Percentiles rank a stretch among this genome's conserved stretches.
Conservation (phyloP, 2,113 vertebrate genomes). For the Scopus umbretta region DNA sequence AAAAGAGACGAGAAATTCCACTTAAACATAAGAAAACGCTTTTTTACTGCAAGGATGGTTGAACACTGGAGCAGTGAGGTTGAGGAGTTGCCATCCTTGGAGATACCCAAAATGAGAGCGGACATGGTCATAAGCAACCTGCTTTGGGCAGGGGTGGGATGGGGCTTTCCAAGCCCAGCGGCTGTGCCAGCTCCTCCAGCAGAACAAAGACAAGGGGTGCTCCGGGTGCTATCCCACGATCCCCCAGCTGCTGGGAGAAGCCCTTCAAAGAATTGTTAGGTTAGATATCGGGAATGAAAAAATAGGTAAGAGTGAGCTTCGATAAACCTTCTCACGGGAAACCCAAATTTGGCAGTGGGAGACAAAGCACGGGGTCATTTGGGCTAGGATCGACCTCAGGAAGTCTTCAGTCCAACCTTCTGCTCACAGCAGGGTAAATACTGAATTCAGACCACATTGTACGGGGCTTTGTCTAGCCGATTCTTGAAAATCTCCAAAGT, state of each 20-base stretch:
- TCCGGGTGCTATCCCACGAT: rapidly evolving
- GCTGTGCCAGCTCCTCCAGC: background rate
- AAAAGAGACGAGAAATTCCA: background rate
- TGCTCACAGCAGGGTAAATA: background rate
- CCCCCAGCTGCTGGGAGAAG: background rate
- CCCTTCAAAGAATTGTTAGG: background rate
- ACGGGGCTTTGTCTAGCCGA: background rate
- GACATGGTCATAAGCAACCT: background rate
- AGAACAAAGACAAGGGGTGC: background rate
- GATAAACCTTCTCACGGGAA: background rate
- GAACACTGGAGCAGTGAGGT: background rate
- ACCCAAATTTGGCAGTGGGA: background rate
- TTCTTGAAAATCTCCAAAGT: background rate
- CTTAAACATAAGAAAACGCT: background rate
- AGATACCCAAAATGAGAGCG: background rate
- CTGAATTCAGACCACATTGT: rapidly evolving
- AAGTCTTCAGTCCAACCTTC: background rate
- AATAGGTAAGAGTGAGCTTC: background rate
- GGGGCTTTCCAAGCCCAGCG: background rate
- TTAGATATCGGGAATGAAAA: background rate
- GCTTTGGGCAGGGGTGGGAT: background rate
- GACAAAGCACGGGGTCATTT: background rate
- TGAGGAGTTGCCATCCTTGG: background rate
- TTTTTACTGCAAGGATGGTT: background rate
- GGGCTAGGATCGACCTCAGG: background rate